Conservation (phyloP, 2,797 vertebrate genomes). For the Cirrhinus molitorella region DNA sequence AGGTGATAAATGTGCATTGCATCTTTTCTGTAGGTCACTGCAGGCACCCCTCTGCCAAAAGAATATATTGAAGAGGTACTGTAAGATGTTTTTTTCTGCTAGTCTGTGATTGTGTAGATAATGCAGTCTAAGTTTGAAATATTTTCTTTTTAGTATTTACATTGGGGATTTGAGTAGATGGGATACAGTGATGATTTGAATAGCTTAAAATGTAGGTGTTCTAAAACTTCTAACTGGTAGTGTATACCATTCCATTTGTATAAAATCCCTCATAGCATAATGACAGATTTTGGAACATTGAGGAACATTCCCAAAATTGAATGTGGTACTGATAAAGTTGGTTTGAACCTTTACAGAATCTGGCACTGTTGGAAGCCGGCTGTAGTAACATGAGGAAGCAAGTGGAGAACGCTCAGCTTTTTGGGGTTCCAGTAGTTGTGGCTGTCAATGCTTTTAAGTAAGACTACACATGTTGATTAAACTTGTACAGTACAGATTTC, state of each 20-base stretch:
- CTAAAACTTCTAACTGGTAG: neutral
- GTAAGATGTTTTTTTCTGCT: neutral
- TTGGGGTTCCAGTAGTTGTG: slow-evolving; percentile 94
- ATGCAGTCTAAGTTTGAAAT: neutral
- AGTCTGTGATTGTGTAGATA: neutral
- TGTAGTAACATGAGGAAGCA: slow-evolving; percentile 95
- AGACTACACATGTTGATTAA: slow-evolving; percentile 60
- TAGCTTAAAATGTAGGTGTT: neutral
- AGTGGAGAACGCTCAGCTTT: slow-evolving; percentile 90
- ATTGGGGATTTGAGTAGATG: neutral
- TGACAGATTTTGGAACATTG: neutral
- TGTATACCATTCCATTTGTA: neutral
- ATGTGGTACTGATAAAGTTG: neutral
- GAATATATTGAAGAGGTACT: slow-evolving; percentile 94
- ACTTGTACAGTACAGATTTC: neutral
- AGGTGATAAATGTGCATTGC: neutral
- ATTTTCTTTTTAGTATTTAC: neutral
- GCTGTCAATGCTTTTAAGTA: slow-evolving; percentile 97
- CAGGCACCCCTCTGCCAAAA: slow-evolving; percentile 91
- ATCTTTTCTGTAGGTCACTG: slow-evolving; percentile 84
- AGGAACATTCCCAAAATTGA: neutral
- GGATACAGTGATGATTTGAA: neutral
- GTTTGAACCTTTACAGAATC: slow-evolving; percentile 79
- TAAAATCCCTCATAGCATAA: neutral
- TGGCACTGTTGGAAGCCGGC: slow-evolving; percentile 89